Evolutionary conservation across 2,113 vertebrate genomes (phyloP), one percentile per base, ranked within the genome.

Genomic region (Austrofundulus limnaeus): DNA sequence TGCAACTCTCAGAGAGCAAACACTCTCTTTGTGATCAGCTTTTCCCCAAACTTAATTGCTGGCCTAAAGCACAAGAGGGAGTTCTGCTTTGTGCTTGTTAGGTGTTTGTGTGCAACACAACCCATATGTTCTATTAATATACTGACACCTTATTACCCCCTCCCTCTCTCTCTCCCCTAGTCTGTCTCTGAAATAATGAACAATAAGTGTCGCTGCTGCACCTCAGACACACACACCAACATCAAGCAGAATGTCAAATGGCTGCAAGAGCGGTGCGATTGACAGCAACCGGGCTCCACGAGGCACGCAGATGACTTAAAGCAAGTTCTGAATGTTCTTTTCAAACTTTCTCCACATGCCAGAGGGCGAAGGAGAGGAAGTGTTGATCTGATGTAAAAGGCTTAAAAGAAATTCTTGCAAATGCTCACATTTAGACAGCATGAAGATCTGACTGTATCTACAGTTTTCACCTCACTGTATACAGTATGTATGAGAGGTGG

Each of bases 191-290:
- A 85, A 85, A 91, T 90, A 86, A 89, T 85, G 87, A 90, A 90
- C 87, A 91, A 90, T 87, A 87, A 86, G 69, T 81, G 83, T 88
- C 84, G 46, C 80, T 84, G 78, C 75, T 67, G 69, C 84, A 89
- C 86, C 87, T 89, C 81, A 88, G 84, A 86, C 84, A 83, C 80
- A 83, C 80, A 80, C 73, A 78, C 78, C 75, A 53, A 90, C 88
- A 90, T 90, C 91, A 90, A 89, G 89, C 84, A 84, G 88, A 86
- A 90, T 87, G 86, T 88, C 88, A 90, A 80, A 91, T 87, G 80
- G 83, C 83, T 81, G 71, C 63, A 80, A 85, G 85, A 84, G 70
- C 6, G 46, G 28, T 78, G 73, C 83, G 75, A 87, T 83, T 87
- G 88, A 87, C 85, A 89, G 82, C 77, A 85, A 46, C 67, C 78